phyloP scores from a whole-genome alignment of 2,888 invertebrate species.

The Oxytorus armatus region DNA sequence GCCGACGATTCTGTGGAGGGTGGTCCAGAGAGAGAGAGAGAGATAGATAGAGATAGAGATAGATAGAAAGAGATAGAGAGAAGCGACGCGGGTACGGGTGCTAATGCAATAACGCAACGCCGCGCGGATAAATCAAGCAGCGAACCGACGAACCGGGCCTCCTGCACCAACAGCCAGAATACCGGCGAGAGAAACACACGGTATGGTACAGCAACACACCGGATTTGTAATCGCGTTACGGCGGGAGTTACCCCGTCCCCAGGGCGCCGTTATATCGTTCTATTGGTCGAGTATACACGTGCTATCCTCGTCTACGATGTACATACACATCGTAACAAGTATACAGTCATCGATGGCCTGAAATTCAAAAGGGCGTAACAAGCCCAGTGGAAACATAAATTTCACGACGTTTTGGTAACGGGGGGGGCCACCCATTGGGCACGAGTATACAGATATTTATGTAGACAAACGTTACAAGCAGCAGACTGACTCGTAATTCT shows the following conservation, averaged over 20 bases:
- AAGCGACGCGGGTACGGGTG: constrained; percentile 70
- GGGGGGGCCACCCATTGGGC: too few relatives aligned
- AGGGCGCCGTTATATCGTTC: constrained; percentile 80
- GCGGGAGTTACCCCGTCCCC: constrained; percentile 74
- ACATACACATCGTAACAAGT: constrained; percentile 16
- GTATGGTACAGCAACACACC: constrained; percentile 67
- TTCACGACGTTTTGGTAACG: not conserved
- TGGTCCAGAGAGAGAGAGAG: constrained; percentile 51
- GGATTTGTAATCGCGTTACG: constrained; percentile 80
- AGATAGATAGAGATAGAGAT: constrained; percentile 32
- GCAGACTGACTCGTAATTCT: not conserved
- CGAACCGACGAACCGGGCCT: constrained; percentile 74
- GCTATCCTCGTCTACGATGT: constrained; percentile 37
- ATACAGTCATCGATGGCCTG: not conserved
- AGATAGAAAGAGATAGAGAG: constrained; percentile 30
- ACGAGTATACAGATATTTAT: not conserved
- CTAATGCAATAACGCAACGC: constrained; percentile 83
- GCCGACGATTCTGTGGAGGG: constrained; percentile 21
- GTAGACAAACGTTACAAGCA: not conserved
- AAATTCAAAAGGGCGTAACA: constrained; percentile 10
- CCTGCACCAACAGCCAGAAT: constrained; percentile 59
- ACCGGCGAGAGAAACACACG: constrained; percentile 36
- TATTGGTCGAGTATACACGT: constrained; percentile 62
- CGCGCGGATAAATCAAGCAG: constrained; percentile 82
- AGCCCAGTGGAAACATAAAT: not conserved